Conservation (phyloP, 2,888 invertebrate species). For the Drosophila paracracens region DNA sequence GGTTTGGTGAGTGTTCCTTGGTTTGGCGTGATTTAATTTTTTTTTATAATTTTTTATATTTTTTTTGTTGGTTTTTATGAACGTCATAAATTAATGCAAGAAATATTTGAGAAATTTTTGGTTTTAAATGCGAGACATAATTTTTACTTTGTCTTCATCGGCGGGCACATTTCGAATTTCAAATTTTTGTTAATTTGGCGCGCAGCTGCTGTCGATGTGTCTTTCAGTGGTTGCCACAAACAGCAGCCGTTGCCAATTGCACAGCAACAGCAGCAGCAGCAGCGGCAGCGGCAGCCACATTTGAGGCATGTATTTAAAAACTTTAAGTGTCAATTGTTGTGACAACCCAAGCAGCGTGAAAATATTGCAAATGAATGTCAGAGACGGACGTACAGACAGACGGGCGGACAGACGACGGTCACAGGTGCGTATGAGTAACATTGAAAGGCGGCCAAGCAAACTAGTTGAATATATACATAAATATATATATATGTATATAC, state of each 20-base stretch:
- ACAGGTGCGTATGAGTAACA: constrained; percentile 79
- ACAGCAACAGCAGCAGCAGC: constrained; percentile 21
- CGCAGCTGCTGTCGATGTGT: constrained; percentile 79
- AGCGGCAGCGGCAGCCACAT: constrained; percentile 15
- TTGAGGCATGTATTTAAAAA: constrained; percentile 70
- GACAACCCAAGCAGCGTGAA: constrained; percentile 75
- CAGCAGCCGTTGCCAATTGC: constrained; percentile 28
- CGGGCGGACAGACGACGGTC: constrained; percentile 51
- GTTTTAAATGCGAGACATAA: constrained; percentile 53
- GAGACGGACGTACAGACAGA: constrained; percentile 8
- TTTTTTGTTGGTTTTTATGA: constrained; percentile 51
- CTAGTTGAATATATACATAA: constrained; percentile 55
- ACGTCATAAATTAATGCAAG: constrained; percentile 68
- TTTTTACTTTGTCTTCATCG: constrained; percentile 69
- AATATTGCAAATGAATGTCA: constrained; percentile 77
- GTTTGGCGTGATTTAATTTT: constrained; percentile 12
- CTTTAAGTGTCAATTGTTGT: constrained; percentile 81
- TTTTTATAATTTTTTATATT: constrained; percentile 21
- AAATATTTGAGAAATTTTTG: constrained; percentile 72
- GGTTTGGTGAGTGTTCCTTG: constrained; percentile 13
- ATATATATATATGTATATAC: constrained; percentile 1
- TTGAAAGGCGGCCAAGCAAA: constrained; percentile 76
- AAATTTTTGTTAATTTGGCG: constrained; percentile 69
- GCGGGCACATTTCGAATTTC: constrained; percentile 19
- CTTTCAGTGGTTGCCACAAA: constrained; percentile 62